Evolutionary conservation across 2,888 invertebrate species (phyloP).

Genomic region (Cataglyphis cursor): DNA sequence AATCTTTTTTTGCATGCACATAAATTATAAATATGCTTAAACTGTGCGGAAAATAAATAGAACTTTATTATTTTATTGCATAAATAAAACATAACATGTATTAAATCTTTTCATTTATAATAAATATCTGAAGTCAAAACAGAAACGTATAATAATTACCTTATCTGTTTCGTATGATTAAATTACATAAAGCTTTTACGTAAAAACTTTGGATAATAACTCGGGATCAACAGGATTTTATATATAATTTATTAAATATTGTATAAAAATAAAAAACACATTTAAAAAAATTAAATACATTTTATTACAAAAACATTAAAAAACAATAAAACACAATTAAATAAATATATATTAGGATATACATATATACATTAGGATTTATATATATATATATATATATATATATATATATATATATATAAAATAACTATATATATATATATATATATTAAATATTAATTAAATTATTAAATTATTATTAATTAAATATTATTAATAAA

Average conservation of each 20-base stretch:
- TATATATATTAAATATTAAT: no score
- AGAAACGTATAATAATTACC: neutral
- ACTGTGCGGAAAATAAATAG: neutral
- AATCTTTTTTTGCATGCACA: neutral
- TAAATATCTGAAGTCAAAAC: neutral
- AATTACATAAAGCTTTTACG: neutral
- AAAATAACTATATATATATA: no score
- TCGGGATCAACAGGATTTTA: neutral
- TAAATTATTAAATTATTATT: no score
- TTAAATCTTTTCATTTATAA: neutral
- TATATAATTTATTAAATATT: neutral
- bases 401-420: no score
- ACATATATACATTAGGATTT: no score
- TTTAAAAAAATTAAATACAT: neutral
- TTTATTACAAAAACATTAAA: no score
- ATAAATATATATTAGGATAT: neutral
- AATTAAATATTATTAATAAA: no score
- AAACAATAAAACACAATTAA: neutral
- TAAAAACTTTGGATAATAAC: neutral
- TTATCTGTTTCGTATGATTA: neutral
- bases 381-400: neutral
- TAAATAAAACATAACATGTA: neutral
- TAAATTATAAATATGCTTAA: neutral
- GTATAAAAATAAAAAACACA: neutral
- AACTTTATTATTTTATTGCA: neutral